Evolutionary conservation across 2,888 invertebrate genomes (phyloP).

Genomic region (Agapostemon virescens): DNA sequence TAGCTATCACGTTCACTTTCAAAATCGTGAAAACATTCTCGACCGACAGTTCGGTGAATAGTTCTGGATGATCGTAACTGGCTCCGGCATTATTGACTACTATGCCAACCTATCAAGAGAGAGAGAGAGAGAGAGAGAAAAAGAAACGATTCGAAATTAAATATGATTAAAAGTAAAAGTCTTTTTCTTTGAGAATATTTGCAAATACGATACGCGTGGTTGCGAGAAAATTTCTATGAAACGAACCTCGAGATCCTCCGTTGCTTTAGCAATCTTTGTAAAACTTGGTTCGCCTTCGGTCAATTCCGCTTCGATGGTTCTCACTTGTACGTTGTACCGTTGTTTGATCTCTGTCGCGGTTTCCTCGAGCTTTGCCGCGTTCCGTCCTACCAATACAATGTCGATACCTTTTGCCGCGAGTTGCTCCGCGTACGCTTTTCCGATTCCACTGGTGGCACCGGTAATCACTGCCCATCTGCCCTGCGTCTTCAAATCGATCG

Average conservation of each 20-base stretch:
- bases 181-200: background rate
- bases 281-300: slow-evolving; percentile 88
- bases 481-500: slow-evolving; percentile 73
- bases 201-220: background rate
- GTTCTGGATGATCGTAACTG: slow-evolving; percentile 84
- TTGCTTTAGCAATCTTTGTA: slow-evolving; percentile 85
- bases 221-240: no score
- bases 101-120: slow-evolving; percentile 72
- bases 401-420: slow-evolving; percentile 89
- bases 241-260: slow-evolving; percentile 82
- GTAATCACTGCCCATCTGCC: slow-evolving; percentile 86
- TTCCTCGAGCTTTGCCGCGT: slow-evolving; percentile 86
- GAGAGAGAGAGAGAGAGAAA: no score
- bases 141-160: background rate
- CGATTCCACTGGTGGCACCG: slow-evolving; percentile 94
- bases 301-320: slow-evolving; percentile 91
- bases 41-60: slow-evolving; percentile 78
- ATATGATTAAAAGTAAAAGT: no score
- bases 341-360: slow-evolving; percentile 89
- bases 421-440: slow-evolving; percentile 91
- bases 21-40: slow-evolving; percentile 76
- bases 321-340: slow-evolving; percentile 87
- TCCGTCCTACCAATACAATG: slow-evolving; percentile 90
- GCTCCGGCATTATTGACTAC: slow-evolving; percentile 86
- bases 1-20: slow-evolving; percentile 82